phyloP scores from a whole-genome alignment of 1,140 invertebrate species.

The Melitaea cinxia region DNA sequence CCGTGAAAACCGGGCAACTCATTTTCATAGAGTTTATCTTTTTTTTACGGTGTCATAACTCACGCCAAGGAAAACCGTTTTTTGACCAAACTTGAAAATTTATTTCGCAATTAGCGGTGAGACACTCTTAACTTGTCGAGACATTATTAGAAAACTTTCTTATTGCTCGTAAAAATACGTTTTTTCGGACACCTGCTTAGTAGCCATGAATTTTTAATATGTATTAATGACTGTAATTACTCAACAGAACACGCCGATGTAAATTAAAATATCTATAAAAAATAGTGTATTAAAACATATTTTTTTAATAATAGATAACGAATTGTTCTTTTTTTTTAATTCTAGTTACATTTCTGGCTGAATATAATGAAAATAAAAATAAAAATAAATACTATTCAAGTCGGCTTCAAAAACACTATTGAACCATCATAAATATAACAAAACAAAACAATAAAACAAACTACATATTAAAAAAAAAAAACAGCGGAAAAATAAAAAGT shows the following conservation, averaged over 20 bases:
- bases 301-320: too few species aligned
- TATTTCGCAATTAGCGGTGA: conserved; percentile 73
- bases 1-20: too few species aligned
- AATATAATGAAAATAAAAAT: not conserved
- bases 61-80: conserved; percentile 51
- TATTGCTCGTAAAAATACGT: conserved; percentile 60
- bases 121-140: conserved; percentile 50
- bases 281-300: too few species aligned
- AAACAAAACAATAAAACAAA: too few species aligned
- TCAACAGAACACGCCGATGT: not conserved
- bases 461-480: not conserved
- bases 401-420: too few species aligned
- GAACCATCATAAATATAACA: too few species aligned
- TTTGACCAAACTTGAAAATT: conserved; percentile 69
- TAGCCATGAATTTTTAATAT: conserved; percentile 17
- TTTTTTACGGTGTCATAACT: conserved; percentile 54
- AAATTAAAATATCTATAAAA: too few species aligned
- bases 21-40: conserved; percentile 26
- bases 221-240: conserved; percentile 5
- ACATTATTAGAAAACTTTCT: conserved; percentile 76
- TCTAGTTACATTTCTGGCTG: too few species aligned
- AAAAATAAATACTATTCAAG: too few species aligned
- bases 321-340: too few species aligned
- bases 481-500: not conserved
- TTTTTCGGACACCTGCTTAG: conserved; percentile 63